A percentile compares a stretch with the other conserved stretches of the same genome.
Conservation (phyloP, 2,113 vertebrate species). For the Camelus dromedarius region DNA sequence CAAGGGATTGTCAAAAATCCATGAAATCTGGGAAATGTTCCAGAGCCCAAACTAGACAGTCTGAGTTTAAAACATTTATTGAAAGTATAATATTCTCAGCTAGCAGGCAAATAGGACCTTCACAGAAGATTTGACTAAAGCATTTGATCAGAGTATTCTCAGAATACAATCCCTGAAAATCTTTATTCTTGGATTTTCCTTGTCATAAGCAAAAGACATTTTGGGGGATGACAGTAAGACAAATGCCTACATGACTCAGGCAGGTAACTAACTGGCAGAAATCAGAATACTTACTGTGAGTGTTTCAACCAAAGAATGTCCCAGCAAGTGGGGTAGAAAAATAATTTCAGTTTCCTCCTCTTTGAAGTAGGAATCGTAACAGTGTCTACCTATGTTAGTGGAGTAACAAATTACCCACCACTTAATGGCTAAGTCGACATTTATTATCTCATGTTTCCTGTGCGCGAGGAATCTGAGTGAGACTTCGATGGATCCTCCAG, state of each 20-base stretch:
- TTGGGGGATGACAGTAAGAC: not conserved
- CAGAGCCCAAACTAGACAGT: not conserved
- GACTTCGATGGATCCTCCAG: not conserved
- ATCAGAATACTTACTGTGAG: not conserved
- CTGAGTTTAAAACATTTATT: not conserved
- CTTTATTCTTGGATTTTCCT: not conserved
- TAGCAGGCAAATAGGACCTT: not conserved
- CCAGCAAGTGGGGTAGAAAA: not conserved
- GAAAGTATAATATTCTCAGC: not conserved
- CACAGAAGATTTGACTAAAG: not conserved
- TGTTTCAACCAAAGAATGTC: not conserved
- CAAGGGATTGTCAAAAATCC: conserved; percentile 60
- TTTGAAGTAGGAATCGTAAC: not conserved
- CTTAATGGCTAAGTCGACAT: not conserved
- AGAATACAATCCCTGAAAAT: not conserved
- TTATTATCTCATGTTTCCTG: not conserved
- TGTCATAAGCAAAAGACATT: not conserved
- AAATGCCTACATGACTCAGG: not conserved
- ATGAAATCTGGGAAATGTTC: conserved; percentile 41
- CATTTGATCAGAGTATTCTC: not conserved
- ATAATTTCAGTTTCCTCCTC: not conserved
- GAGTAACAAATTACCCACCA: not conserved
- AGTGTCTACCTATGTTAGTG: not conserved
- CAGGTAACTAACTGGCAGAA: not conserved
- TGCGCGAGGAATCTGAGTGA: not conserved